phyloP scores from a whole-genome alignment of 2,888 invertebrate species.

The Mactromeris polynyma region DNA sequence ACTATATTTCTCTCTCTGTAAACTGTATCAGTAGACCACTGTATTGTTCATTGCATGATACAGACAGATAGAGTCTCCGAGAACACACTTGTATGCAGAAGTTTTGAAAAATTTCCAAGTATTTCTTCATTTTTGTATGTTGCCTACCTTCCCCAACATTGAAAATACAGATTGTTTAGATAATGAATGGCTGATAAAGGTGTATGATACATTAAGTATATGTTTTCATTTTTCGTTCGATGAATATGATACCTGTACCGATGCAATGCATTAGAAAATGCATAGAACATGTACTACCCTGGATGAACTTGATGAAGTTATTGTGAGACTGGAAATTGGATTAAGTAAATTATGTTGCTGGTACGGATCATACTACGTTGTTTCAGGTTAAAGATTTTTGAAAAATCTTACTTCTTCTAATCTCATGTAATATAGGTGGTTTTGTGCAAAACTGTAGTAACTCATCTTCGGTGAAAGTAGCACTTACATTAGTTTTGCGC shows the following conservation, averaged over 20 bases:
- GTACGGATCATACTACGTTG: not conserved
- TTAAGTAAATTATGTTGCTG: slow-evolving; percentile 7
- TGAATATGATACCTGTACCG: not conserved
- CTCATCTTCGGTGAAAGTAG: no score
- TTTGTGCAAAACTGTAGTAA: no score
- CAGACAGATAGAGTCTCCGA: not conserved
- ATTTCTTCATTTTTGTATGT: not conserved
- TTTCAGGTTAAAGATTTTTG: not conserved
- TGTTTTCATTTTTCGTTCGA: slow-evolving; percentile 1
- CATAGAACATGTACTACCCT: not conserved
- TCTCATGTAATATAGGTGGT: no score
- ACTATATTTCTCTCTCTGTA: not conserved
- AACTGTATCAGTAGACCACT: not conserved
- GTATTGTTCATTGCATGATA: not conserved
- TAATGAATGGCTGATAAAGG: not conserved
- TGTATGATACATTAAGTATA: not conserved
- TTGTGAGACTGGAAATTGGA: not conserved
- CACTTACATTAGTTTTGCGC: no score
- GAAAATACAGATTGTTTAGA: not conserved
- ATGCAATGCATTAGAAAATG: slow-evolving; percentile 3
- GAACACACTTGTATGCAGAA: not conserved
- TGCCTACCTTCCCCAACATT: not conserved
- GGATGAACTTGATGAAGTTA: not conserved
- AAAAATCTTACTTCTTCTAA: not conserved
- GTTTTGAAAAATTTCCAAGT: slow-evolving; percentile 20